A percentile compares a stretch with the other conserved stretches of the same genome.
phyloP scores from a whole-genome alignment of 2,113 vertebrate species.

The Chrysemys picta region DNA sequence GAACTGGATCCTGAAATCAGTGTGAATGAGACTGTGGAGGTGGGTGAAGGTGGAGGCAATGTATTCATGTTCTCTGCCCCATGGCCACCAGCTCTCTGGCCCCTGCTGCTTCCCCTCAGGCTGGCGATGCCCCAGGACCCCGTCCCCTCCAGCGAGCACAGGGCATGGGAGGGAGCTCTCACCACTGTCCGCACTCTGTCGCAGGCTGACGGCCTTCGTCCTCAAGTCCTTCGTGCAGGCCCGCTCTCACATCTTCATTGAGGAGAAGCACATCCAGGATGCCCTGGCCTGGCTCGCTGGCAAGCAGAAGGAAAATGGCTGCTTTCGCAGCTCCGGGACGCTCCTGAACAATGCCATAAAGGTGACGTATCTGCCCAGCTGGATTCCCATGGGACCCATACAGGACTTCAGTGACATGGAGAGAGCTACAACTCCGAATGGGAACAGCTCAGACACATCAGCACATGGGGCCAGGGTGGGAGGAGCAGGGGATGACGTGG shows the following conservation, averaged over 20 bases:
- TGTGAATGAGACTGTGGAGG: neutral
- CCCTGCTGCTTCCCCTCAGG: neutral
- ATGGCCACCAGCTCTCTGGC: neutral
- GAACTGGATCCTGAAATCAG: neutral
- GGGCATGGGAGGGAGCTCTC: no score
- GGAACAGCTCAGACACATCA: no score
- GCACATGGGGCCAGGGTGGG: no score
- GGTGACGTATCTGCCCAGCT: slow-evolving; percentile 45
- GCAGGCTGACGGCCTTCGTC: no score
- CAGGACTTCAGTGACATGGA: no score
- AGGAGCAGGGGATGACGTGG: no score
- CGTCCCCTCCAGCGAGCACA: no score
- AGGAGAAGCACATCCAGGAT: slow-evolving; percentile 66
- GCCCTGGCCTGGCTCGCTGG: slow-evolving; percentile 69
- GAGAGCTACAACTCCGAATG: no score
- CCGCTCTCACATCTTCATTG: slow-evolving; percentile 69
- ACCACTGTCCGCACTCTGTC: no score
- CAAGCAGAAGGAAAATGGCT: slow-evolving; percentile 78
- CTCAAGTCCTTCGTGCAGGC: no score
- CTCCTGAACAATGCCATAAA: slow-evolving; percentile 80
- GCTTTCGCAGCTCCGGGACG: slow-evolving; percentile 70
- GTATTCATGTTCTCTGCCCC: neutral
- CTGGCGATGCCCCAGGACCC: no score
- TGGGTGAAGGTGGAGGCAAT: accelerated
- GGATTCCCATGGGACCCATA: no score